phyloP scores from a whole-genome alignment of 2,113 vertebrate species.

The Smithornis capensis region DNA sequence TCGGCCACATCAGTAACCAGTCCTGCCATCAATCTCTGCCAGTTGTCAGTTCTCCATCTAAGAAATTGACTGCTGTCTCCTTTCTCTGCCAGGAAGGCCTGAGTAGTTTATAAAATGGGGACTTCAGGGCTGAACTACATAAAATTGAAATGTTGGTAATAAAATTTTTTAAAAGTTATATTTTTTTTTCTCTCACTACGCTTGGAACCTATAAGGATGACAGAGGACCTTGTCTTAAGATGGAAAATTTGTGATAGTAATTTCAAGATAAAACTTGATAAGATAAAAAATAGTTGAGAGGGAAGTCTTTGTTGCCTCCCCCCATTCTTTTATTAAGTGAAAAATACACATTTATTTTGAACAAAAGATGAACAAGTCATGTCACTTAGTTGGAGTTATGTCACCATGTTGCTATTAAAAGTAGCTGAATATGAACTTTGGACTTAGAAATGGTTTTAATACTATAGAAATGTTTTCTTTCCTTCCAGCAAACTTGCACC shows the following conservation, averaged over 20 bases:
- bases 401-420: background rate
- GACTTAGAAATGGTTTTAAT: background rate
- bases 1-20: constrained; percentile 27
- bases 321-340: background rate
- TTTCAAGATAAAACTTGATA: background rate
- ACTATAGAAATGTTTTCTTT: background rate
- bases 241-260: background rate
- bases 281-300: background rate
- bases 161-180: background rate
- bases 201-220: background rate
- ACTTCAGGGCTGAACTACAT: background rate
- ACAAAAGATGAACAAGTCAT: background rate
- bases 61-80: constrained; percentile 53
- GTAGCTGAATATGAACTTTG: background rate
- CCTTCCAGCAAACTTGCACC: background rate
- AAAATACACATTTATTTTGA: background rate
- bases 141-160: background rate
- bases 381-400: background rate
- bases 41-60: constrained; percentile 66
- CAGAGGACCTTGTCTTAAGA: background rate
- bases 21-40: constrained; percentile 66
- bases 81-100: constrained; percentile 17
- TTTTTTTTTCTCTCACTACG: background rate
- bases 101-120: background rate
- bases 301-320: background rate